Evolutionary conservation across 2,888 invertebrate species (phyloP).

Genomic region (Pantelozetes paolii): DNA sequence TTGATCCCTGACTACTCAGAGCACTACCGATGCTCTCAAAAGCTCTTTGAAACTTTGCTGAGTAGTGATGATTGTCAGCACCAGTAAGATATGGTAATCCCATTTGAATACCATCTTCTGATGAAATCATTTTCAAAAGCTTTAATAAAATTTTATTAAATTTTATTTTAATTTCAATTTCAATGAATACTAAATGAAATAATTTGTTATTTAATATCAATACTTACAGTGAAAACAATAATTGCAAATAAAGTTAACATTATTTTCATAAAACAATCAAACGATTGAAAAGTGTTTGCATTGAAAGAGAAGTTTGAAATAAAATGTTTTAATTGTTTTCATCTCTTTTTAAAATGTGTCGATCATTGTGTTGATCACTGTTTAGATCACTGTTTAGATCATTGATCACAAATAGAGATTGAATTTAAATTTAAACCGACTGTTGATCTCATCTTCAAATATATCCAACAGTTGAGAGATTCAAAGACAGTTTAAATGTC

Average conservation of each 20-base stretch:
- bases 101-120: background rate
- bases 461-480: background rate
- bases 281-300: background rate
- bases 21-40: conserved; percentile 26
- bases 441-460: conserved; percentile 29
- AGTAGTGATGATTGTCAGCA: conserved; percentile 6
- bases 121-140: background rate
- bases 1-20: conserved; percentile 29
- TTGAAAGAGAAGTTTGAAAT: background rate
- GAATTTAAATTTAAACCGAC: background rate
- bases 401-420: conserved; percentile 11
- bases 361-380: no score
- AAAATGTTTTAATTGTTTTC: background rate
- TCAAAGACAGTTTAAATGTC: no score
- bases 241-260: background rate
- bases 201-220: no score
- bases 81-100: conserved; percentile 9
- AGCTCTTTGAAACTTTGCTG: conserved; percentile 21
- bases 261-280: background rate
- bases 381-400: no score
- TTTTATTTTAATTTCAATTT: background rate
- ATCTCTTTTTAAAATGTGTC: background rate
- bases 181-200: background rate
- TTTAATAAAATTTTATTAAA: background rate
- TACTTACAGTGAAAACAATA: conserved; percentile 16